Evolutionary conservation across 2,888 invertebrate genomes (phyloP).

Genomic region (Cybosia mesomella): DNA sequence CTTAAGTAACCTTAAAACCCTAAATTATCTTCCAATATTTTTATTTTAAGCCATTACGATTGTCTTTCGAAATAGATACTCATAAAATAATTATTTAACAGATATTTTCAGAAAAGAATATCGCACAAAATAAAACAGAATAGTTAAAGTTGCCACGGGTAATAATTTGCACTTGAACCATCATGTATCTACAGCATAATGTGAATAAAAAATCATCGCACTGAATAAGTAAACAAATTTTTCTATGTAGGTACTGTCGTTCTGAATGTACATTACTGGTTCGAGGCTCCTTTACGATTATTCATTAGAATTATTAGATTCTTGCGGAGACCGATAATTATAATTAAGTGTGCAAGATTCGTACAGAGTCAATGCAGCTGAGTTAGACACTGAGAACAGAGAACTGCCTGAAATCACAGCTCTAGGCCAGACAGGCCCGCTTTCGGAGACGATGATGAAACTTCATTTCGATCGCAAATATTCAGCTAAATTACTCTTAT

Average conservation of each 20-base stretch:
- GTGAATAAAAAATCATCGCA: too few species aligned
- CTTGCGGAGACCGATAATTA: conserved; percentile 47
- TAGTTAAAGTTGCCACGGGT: too few species aligned
- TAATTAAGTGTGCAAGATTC: conserved; percentile 53
- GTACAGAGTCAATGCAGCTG: conserved; percentile 27
- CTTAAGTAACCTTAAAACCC: background rate
- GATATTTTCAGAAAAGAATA: too few species aligned
- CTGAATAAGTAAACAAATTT: too few species aligned
- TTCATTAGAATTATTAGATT: conserved; percentile 32
- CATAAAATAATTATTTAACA: too few species aligned
- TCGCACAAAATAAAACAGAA: too few species aligned
- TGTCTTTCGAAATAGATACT: too few species aligned
- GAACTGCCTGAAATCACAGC: conserved; percentile 23
- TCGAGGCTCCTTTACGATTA: background rate
- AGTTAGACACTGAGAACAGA: conserved; percentile 3
- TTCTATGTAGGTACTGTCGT: background rate
- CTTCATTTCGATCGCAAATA: conserved; percentile 56
- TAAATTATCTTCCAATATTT: background rate
- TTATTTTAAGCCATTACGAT: background rate
- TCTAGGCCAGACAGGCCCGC: conserved; percentile 19
- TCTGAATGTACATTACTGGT: background rate
- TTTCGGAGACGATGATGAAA: conserved; percentile 55
- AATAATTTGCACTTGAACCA: too few species aligned
- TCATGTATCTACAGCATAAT: too few species aligned
- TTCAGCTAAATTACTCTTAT: conserved; percentile 58